These are phyloP conservation scores for Natator depressus DNA, from an alignment of 2,113 vertebrate genomes.

Conservation along the genomic window DNA sequence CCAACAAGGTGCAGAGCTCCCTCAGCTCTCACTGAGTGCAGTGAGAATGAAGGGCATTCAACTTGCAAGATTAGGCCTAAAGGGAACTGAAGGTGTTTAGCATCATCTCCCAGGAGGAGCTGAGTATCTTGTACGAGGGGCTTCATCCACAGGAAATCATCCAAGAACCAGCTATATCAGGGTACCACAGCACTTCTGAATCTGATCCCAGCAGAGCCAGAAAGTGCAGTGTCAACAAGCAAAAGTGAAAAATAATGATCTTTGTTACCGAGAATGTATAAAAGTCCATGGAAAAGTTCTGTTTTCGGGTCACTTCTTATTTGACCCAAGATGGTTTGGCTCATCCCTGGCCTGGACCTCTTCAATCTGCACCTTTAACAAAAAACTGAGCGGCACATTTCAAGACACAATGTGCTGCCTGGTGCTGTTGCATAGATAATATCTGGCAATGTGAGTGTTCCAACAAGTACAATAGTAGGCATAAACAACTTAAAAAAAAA, in stretches of 20 bases:
- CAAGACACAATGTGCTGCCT: neutral
- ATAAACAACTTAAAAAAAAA: slow-evolving; percentile 37
- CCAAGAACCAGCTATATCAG: neutral
- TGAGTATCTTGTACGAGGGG: neutral
- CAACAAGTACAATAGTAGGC: neutral
- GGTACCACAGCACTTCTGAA: neutral
- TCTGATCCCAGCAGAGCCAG: neutral
- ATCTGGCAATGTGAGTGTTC: neutral
- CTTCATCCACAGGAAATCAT: neutral
- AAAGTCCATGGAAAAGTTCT: neutral
- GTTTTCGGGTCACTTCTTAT: slow-evolving; percentile 4
- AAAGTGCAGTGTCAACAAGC: neutral
- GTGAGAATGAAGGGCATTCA: rapidly evolving
- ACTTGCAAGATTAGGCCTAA: neutral
- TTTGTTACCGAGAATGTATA: neutral
- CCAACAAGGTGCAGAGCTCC: neutral
- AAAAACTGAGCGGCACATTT: neutral
- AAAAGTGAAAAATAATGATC: neutral
- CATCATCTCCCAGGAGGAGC: neutral
- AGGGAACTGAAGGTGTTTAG: neutral
- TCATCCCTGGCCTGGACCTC: neutral
- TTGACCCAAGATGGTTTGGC: neutral
- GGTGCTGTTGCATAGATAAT: neutral
- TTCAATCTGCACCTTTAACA: neutral
- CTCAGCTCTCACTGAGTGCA: neutral